Evolutionary conservation across 2,113 vertebrate species (phyloP).

Genomic region (Silurus glanis): DNA sequence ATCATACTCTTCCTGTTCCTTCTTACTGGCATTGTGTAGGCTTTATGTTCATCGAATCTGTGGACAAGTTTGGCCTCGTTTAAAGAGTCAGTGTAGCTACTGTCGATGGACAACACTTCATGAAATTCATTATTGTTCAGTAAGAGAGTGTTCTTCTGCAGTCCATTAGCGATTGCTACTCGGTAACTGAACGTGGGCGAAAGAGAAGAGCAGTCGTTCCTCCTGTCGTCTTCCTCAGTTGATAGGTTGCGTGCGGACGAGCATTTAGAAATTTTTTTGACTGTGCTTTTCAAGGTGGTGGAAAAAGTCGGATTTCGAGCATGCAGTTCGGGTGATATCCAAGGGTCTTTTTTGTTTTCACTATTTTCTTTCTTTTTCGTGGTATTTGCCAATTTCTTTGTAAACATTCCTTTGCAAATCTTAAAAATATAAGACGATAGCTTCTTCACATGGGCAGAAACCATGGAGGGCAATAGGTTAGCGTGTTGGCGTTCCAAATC

Average conservation of each 20-base stretch:
- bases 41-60: constrained; percentile 77
- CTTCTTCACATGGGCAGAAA: constrained; percentile 88
- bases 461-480: constrained; percentile 83
- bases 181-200: constrained; percentile 97
- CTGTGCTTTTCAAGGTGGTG: constrained; percentile 88
- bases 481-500: constrained; percentile 63
- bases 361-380: constrained; percentile 89
- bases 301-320: constrained; percentile 83
- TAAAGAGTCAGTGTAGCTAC: constrained; percentile 84
- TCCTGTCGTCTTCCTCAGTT: constrained; percentile 80
- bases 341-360: constrained; percentile 84
- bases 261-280: constrained; percentile 91
- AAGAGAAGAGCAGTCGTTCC: constrained; percentile 87
- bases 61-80: constrained; percentile 79
- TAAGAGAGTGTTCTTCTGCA: constrained; percentile 78
- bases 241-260: constrained; percentile 87
- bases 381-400: constrained; percentile 95
- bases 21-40: constrained; percentile 90
- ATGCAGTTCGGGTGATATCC: constrained; percentile 75
- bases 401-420: constrained; percentile 99
- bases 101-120: constrained; percentile 86
- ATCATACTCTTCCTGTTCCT: constrained; percentile 93
- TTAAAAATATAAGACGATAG: constrained; percentile 87
- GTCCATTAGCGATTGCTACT: constrained; percentile 95
- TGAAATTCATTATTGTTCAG: constrained; percentile 80